Evolutionary conservation across 2,113 vertebrate species (phyloP), one percentile per base, ranked within the genome.

Genomic region (Myotis davidii): DNA sequence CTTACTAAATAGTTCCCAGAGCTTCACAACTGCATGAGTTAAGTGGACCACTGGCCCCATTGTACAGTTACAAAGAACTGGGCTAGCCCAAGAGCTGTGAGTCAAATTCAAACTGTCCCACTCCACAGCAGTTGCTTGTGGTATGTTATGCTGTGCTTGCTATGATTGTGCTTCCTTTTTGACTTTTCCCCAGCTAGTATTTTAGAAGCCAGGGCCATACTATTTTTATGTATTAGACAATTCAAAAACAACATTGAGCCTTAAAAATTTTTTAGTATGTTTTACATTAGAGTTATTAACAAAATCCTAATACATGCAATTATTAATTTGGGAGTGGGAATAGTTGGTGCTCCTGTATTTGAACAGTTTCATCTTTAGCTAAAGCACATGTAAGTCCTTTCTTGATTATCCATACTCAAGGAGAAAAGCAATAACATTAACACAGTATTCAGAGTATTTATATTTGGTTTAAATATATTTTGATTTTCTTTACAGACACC

Each of bases 401-500:
- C n/a, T 94, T 67, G 72, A 76, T 83, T 13, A 65, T 64, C 96
- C 52, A 89, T 9, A 90, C 56, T 81, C 70, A 78, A 67, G 45
- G 70, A 96, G 29, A 88, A 23, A 23, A 96, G 48, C 42, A 87
- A 50, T 79, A 81, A 83, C 17, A 25, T 81, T 21, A 86, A 67
- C 25, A 69, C n/a, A 78, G 18, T 42, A 42, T 88, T 23, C 69
- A 94, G 61, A 93, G 27, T 84, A 42, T 76, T 96, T 78, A 52
- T 84, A 39, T 64, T 69, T 92, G 42, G 14, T 69, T 92, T 90
- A 70, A 88, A 42, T 48, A 45, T 69, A 59, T 54, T 27, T 73
- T 91, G 52, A 78, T 96, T 94, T 96, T 91, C 23, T 95, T 94
- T 48, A 21, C 32, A 94, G n/a, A 65, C 18, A 72, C 16, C 12